Conservation (phyloP, 2,797 vertebrate genomes). For the Epinephelus malabaricus region DNA sequence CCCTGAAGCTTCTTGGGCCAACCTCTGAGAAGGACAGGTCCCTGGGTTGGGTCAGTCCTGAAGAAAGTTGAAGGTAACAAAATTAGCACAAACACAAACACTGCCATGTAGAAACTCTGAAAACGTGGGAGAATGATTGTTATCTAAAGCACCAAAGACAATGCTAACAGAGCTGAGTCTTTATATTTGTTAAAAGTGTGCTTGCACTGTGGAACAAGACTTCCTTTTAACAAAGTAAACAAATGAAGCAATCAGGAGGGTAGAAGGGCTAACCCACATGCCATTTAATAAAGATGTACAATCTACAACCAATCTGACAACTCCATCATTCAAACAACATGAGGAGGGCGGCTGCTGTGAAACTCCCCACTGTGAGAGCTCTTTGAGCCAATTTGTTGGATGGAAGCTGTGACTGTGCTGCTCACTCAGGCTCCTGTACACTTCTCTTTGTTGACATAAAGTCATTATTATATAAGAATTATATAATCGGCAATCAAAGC, state of each 20-base stretch:
- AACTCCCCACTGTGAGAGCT: conserved; percentile 4
- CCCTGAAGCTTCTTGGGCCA: conserved; percentile 90
- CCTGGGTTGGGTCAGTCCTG: conserved; percentile 90
- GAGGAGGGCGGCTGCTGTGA: conserved; percentile 9
- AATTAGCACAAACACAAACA: background rate
- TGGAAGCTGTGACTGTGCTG: conserved; percentile 9
- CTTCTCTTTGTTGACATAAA: conserved; percentile 40
- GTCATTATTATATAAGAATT: conserved; percentile 70
- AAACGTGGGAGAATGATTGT: background rate
- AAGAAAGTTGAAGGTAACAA: conserved; percentile 34
- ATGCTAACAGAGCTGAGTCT: background rate
- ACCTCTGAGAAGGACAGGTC: conserved; percentile 91
- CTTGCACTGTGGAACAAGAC: background rate
- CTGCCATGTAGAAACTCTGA: background rate
- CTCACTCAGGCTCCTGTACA: conserved; percentile 28
- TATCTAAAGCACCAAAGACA: background rate
- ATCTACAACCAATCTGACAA: background rate
- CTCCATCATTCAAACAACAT: conserved; percentile 25
- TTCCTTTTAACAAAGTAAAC: background rate
- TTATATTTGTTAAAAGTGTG: background rate
- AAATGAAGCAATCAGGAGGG: background rate
- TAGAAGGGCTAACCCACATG: background rate
- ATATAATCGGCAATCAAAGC: conserved; percentile 60
- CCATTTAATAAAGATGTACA: background rate
- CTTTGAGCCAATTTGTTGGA: background rate